These are phyloP conservation scores for Lepidostoma basale DNA, from an alignment of 1,140 invertebrate genomes.

Conservation along the genomic window DNA sequence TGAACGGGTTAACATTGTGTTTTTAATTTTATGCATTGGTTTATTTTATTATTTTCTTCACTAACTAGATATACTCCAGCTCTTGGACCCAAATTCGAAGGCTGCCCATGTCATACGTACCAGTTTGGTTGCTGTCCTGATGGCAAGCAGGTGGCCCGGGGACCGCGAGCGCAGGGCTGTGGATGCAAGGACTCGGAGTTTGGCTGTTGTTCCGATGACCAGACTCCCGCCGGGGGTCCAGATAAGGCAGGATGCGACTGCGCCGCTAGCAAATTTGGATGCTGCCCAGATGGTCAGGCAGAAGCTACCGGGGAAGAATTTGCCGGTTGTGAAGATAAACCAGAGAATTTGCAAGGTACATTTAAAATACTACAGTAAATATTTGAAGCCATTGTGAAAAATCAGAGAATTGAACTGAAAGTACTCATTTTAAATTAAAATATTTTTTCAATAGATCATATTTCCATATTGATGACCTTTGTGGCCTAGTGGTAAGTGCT, in stretches of 20 bases:
- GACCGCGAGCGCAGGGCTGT: conserved; percentile 78
- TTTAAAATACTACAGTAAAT: too few relatives aligned
- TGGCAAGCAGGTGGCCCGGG: conserved; percentile 80
- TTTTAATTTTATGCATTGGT: background rate
- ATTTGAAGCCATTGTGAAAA: too few relatives aligned
- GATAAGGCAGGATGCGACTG: conserved; percentile 78
- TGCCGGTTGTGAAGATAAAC: conserved; percentile 77
- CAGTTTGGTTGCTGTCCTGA: conserved; percentile 94
- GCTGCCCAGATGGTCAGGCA: conserved; percentile 82
- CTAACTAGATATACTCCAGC: conserved; percentile 69
- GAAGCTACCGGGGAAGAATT: conserved; percentile 83
- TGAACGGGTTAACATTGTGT: too few relatives aligned
- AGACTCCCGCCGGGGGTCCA: conserved; percentile 74
- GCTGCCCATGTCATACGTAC: conserved; percentile 84
- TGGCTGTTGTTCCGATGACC: conserved; percentile 88
- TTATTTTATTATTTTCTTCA: background rate
- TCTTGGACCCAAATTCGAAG: conserved; percentile 73
- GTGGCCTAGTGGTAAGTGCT: too few relatives aligned
- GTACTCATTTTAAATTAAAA: too few relatives aligned
- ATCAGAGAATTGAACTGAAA: too few relatives aligned
- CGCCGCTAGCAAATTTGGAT: conserved; percentile 79
- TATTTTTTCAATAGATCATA: too few relatives aligned
- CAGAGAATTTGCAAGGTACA: conserved; percentile 69
- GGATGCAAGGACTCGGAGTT: conserved; percentile 78
- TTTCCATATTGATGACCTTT: too few relatives aligned